Evolutionary conservation across 2,888 invertebrate species (phyloP).

Genomic region (Orthosia gracilis): DNA sequence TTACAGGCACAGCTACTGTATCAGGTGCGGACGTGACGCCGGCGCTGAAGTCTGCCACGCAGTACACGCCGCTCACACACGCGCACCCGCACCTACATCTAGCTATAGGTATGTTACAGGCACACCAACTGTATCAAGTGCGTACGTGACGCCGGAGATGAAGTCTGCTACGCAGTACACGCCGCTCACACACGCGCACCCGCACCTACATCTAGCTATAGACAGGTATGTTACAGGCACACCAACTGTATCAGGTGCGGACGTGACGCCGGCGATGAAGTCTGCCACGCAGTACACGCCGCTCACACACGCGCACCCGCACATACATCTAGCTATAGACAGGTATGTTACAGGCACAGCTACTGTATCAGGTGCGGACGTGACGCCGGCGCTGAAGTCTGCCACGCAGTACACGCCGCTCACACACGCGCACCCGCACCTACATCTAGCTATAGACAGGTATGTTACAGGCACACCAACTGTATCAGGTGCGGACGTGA

Average conservation of each 20-base stretch:
- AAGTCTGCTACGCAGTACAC: conserved; percentile 24
- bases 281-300: conserved; percentile 26
- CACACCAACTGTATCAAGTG: background rate
- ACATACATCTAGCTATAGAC: conserved; percentile 23
- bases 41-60: conserved; percentile 14
- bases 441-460: conserved; percentile 28
- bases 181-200: conserved; percentile 33
- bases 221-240: conserved; percentile 17
- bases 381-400: conserved; percentile 5
- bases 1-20: background rate
- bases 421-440: conserved; percentile 26
- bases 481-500: background rate
- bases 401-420: conserved; percentile 35
- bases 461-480: background rate
- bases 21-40: conserved; percentile 7
- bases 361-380: conserved; percentile 13
- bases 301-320: conserved; percentile 23
- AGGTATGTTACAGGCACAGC: conserved; percentile 6
- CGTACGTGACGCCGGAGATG: conserved; percentile 11
- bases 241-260: background rate
- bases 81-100: conserved; percentile 27
- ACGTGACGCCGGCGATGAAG: conserved; percentile 14
- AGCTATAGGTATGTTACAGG: conserved; percentile 2
- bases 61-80: conserved; percentile 33
- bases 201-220: conserved; percentile 22